These are phyloP conservation scores for Caenorhabditis auriculariae DNA, from an alignment of 2,888 invertebrate species.

Conservation along the genomic window DNA sequence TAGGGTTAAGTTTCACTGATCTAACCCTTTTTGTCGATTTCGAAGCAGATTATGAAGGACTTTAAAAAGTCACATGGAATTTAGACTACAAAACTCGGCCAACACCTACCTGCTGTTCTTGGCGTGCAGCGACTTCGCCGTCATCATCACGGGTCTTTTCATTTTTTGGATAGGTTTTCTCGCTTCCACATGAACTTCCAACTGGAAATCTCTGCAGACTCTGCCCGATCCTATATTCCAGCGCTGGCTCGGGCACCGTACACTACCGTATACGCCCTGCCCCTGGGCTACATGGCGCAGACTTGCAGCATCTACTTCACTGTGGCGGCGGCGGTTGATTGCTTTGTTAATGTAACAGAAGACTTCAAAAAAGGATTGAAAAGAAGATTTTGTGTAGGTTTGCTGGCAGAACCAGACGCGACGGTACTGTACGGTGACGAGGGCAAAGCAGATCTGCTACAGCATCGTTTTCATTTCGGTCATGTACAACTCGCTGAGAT, in stretches of 20 bases:
- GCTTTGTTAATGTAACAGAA: conserved; percentile 62
- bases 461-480: conserved; percentile 48
- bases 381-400: conserved; percentile 36
- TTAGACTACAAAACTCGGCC: conserved; percentile 45
- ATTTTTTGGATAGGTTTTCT: conserved; percentile 61
- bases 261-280: conserved; percentile 60
- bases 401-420: conserved; percentile 44
- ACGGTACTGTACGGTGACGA: conserved; percentile 53
- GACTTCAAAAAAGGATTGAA: no score
- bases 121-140: conserved; percentile 60
- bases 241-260: conserved; percentile 57
- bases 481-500: conserved; percentile 60
- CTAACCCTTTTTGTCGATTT: no score
- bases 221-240: conserved; percentile 52
- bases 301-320: conserved; percentile 63
- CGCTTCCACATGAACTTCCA: background rate
- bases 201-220: conserved; percentile 16
- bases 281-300: conserved; percentile 63
- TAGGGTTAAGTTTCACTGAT: no score
- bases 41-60: no score
- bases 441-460: conserved; percentile 52
- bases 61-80: no score
- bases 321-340: conserved; percentile 63
- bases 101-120: conserved; percentile 62
- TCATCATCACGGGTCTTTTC: conserved; percentile 62